These are phyloP conservation scores for Falco concolor DNA, from an alignment of 2,797 vertebrate genomes.

Conservation along the genomic window DNA sequence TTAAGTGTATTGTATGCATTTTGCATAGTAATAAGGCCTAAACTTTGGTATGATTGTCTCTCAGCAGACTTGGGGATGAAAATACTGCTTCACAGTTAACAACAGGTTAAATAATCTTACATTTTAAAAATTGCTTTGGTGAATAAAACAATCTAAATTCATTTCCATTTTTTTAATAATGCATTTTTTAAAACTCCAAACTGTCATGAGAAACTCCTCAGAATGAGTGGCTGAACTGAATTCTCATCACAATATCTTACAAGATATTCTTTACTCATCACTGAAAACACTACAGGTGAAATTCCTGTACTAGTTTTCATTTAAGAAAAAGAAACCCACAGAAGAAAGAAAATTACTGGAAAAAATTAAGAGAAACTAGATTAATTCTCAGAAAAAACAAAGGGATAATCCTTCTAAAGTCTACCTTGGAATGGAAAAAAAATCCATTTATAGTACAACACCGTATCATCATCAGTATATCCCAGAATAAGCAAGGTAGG, in stretches of 20 bases:
- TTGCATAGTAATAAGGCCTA: background rate
- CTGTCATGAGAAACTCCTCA: background rate
- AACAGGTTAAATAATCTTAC: background rate
- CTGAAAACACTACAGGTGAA: background rate
- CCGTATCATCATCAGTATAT: background rate
- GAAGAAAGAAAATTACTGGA: background rate
- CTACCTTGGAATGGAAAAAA: background rate
- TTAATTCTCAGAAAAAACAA: background rate
- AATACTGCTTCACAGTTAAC: background rate
- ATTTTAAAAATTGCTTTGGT: background rate
- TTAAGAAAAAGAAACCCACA: background rate
- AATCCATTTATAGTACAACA: background rate
- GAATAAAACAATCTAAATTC: background rate
- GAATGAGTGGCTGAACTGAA: background rate
- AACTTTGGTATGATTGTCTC: background rate
- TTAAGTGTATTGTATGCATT: background rate
- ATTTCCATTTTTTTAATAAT: background rate
- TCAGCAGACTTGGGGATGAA: background rate
- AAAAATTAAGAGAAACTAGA: background rate
- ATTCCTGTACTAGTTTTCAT: background rate
- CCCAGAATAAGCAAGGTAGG: background rate
- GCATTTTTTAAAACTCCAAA: background rate
- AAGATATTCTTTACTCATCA: background rate
- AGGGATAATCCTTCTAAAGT: background rate
- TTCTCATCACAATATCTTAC: background rate